Base-by-base conservation (phyloP, 2,113 vertebrate species). In the Podocnemis expansa region DNA sequence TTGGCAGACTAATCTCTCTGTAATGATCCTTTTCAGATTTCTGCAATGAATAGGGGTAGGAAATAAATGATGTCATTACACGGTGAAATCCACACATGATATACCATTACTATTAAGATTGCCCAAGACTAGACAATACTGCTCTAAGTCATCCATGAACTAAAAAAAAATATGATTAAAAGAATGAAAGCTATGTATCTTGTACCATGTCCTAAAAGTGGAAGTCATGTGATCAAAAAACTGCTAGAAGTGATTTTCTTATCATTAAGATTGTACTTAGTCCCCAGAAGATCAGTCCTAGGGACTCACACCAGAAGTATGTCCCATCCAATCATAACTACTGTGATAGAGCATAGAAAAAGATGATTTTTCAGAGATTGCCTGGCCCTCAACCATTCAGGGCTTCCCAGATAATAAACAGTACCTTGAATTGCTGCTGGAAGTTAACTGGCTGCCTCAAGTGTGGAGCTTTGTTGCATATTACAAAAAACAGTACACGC, bases 11-110 rank as follows among this genome's bases (percentile, higher is more conserved):
- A 45, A 75, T 75, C 22, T 90, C 3, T 85, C 16, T 14, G 13
- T 29, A 63, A 4, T 25, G 60, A 2, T 8, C 73, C 2, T 63
- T 4, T 91, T 80, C 49, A 19, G 52, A 2, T 2, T 91, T 88
- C 45, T 43, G n/a, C 70, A 63, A 49, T 17, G 14, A 8, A 31
- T 14, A 4, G 34, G 11, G 54, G 12, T 7, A 14, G 27, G 5
- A 3, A 63, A 14, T 34, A 24, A 29, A 22, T 43, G n/a, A 27
- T 45, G 75, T 6, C 5, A 60, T 49, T n/a, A 56, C 29, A 31
- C 67, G 63, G 56, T 92, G 82, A 91, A 79, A 97, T 86, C n/a
- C 17, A 21, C 91, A 16, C 52, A 54, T 17, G 24, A 5, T 49
- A 2, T n/a, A 67, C 63, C 21, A 34, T 43, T 43, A 75, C 34